A percentile compares a stretch with the other conserved stretches of the same genome.
phyloP scores from a whole-genome alignment of 2,888 invertebrate species.

The Brachyopa scutellaris region DNA sequence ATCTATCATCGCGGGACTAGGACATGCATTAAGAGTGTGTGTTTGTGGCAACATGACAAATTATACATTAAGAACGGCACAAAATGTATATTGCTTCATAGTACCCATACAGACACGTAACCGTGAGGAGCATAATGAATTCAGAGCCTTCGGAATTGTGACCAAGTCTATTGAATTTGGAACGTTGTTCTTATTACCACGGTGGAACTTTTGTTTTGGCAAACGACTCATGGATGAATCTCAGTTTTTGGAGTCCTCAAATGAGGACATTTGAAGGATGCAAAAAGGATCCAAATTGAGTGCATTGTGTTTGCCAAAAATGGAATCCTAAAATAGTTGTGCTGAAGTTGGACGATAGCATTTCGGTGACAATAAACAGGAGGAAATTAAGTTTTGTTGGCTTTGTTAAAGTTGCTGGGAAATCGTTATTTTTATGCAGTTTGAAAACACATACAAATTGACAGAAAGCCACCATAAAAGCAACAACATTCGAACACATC shows the following conservation, averaged over 20 bases:
- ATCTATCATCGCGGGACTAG: conserved; percentile 56
- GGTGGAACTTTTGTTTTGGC: conserved; percentile 31
- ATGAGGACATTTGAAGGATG: too few species aligned
- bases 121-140: conserved; percentile 44
- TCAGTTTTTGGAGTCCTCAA: too few species aligned
- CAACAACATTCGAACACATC: too few species aligned
- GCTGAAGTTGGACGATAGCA: conserved; percentile 8
- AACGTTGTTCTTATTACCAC: neutral
- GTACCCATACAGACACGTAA: neutral
- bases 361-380: conserved; percentile 6
- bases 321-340: conserved; percentile 12
- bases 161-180: conserved; percentile 1
- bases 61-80: conserved; percentile 47
- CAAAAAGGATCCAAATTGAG: conserved; percentile 39
- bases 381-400: conserved; percentile 4
- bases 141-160: conserved; percentile 1
- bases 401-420: too few species aligned
- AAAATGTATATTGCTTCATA: conserved; percentile 19
- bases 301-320: conserved; percentile 39
- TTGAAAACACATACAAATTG: too few species aligned
- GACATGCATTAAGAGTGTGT: conserved; percentile 7
- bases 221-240: neutral
- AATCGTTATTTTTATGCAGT: conserved; percentile 1
- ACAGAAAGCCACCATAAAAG: too few species aligned
- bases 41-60: conserved; percentile 59